Evolutionary conservation across 2,797 vertebrate genomes (phyloP).

Genomic region (Pteropus rufus): DNA sequence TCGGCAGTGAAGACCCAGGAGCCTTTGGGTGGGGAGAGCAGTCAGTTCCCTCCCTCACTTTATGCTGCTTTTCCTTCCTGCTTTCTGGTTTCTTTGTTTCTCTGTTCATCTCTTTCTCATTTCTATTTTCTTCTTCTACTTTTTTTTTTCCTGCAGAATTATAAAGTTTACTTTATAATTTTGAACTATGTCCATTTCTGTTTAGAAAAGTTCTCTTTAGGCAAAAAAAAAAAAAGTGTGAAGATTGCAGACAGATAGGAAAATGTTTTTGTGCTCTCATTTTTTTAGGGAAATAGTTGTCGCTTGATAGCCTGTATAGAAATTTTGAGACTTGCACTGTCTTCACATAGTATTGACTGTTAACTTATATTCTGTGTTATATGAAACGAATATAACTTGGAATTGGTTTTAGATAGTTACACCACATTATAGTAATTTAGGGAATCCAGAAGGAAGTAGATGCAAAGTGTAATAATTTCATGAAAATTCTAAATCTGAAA

Average conservation of each 20-base stretch:
- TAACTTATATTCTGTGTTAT: neutral
- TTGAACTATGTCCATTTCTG: neutral
- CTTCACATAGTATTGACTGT: neutral
- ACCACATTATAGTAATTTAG: neutral
- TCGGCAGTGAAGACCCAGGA: accelerated
- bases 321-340: neutral
- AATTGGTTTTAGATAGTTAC: neutral
- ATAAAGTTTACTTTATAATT: neutral
- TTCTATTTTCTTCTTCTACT: neutral
- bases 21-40: neutral
- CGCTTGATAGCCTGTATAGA: neutral
- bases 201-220: neutral
- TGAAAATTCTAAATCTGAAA: neutral
- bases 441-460: neutral
- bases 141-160: neutral
- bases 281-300: neutral
- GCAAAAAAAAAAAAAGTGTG: neutral
- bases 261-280: neutral
- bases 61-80: neutral
- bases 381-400: neutral
- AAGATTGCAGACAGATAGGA: neutral
- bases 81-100: neutral
- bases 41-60: neutral
- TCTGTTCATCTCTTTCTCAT: neutral
- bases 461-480: neutral